Percentiles rank a stretch among this genome's conserved stretches.
Conservation (phyloP, 2,888 invertebrate species). For the Drosophila vallismaia region DNA sequence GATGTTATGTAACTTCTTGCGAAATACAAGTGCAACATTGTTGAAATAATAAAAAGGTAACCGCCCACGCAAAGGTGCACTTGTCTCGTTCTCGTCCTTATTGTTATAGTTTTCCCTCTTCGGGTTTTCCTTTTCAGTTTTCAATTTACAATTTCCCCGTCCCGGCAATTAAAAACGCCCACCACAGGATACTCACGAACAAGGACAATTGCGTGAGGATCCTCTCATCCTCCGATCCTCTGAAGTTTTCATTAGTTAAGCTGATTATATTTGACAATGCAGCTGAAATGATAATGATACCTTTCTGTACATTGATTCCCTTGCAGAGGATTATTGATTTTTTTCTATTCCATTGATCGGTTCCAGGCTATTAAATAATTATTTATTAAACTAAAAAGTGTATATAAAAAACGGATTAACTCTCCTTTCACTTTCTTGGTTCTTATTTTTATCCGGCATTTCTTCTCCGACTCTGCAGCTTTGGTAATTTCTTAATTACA, state of each 20-base stretch:
- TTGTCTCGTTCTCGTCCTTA: constrained; percentile 29
- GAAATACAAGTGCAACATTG: constrained; percentile 38
- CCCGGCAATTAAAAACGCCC: constrained; percentile 61
- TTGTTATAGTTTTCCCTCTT: constrained; percentile 27
- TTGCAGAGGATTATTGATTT: constrained; percentile 6
- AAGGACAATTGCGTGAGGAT: constrained; percentile 64
- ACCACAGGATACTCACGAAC: constrained; percentile 29
- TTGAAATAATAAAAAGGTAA: not conserved
- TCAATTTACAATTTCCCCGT: constrained; percentile 1
- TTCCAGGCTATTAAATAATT: constrained; percentile 25
- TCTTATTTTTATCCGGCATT: not conserved
- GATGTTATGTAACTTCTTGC: constrained; percentile 42
- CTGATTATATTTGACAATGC: constrained; percentile 60
- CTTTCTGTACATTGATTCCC: too few species aligned
- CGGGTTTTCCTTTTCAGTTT: not conserved
- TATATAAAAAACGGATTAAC: not conserved
- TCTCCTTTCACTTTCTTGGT: not conserved
- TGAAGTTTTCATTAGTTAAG: constrained; percentile 57
- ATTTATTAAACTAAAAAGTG: constrained; percentile 8
- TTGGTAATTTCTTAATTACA: constrained; percentile 43
- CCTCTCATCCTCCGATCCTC: not conserved
- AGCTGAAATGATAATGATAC: constrained; percentile 55
- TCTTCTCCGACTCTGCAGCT: too few species aligned
- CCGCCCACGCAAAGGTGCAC: constrained; percentile 33
- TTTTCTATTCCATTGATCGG: not conserved